Percentiles rank a stretch among this genome's conserved stretches.
These are phyloP conservation scores for Mesocentrotus franciscanus DNA, from an alignment of 53 echinoderm and acorn worm genomes.

Conservation along the genomic window DNA sequence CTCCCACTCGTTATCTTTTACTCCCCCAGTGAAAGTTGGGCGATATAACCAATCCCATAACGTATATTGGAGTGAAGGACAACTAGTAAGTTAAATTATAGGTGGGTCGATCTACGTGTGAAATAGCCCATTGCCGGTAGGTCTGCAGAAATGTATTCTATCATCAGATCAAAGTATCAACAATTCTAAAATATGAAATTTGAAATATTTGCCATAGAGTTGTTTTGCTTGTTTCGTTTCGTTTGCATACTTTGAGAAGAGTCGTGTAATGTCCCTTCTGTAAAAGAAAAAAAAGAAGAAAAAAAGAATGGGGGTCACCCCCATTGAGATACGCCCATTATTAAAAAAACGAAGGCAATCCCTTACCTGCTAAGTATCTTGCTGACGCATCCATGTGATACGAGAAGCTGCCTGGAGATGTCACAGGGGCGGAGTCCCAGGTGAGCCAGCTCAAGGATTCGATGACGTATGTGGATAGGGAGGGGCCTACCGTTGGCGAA, in stretches of 20 bases:
- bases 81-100: not conserved
- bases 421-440: slow-evolving; percentile 94
- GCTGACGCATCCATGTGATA: slow-evolving; percentile 95
- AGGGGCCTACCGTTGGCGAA: slow-evolving; percentile 96
- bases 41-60: not conserved
- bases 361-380: slow-evolving; percentile 87
- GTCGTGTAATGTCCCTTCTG: too few species aligned
- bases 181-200: too few species aligned
- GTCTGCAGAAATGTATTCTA: too few species aligned
- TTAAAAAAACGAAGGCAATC: not conserved
- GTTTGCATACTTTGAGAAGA: too few species aligned
- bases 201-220: too few species aligned
- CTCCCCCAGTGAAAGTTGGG: not conserved
- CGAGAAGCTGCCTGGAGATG: slow-evolving; percentile 92
- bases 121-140: too few species aligned
- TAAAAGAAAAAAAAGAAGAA: too few species aligned
- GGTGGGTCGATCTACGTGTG: too few species aligned
- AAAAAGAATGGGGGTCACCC: too few species aligned
- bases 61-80: not conserved
- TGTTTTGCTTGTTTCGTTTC: too few species aligned
- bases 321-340: too few species aligned
- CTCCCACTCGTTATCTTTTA: not conserved
- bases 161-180: too few species aligned
- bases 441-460: slow-evolving; percentile 90
- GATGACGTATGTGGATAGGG: slow-evolving; percentile 88